Base-by-base conservation (phyloP, 2,888 invertebrate species). In the Orthonevra nobilis region DNA sequence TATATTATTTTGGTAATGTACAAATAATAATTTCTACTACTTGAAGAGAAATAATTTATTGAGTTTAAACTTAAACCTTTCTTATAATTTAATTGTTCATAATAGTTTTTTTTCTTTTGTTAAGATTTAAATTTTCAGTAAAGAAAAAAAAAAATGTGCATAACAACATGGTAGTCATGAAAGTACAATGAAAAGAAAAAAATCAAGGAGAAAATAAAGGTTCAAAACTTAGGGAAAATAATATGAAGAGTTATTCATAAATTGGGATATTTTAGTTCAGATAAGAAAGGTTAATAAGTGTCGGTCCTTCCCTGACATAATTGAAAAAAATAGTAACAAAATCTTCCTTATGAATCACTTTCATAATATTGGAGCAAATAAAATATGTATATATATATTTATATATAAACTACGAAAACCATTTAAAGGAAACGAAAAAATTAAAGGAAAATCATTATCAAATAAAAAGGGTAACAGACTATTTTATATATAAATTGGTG, bases 101-200 rank as follows among this genome's bases (percentile, higher is more conserved):
- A n/a, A n/a, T n/a, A n/a, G n/a, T n/a, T n/a, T n/a, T n/a, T n/a
- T n/a, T n/a, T n/a, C n/a, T n/a, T n/a, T n/a, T n/a, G n/a, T n/a
- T n/a, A n/a, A n/a, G n/a, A n/a, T 44, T 63, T 60, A 50, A 42
- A 30, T 60, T 34, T 50, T 61, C 64, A 50, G 69, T 48, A 61
- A 60, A 54, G 54, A 66, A 50, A 63, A 42, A 28, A 81, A 66
- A 64, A 46, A 73, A 70, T 81, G 74, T 81, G 81, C 66, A 81
- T 64, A 82, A 73, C 60, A 81, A 82, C 79, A 82, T 73, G 82
- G 68, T 82, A 81, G 81, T 81, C 70, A 77, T 79, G 68, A 82
- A 68, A 73, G 72, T 74, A 63, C 30, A 61, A 50, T 60, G 38
- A 52, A 60, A 64, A 58, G 44, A 82, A 60, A 54, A 61, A 46